A percentile compares a stretch with the other conserved stretches of the same genome.
These are phyloP conservation scores for Decapterus maruadsi DNA, from an alignment of 2,797 vertebrate genomes.

Conservation along the genomic window DNA sequence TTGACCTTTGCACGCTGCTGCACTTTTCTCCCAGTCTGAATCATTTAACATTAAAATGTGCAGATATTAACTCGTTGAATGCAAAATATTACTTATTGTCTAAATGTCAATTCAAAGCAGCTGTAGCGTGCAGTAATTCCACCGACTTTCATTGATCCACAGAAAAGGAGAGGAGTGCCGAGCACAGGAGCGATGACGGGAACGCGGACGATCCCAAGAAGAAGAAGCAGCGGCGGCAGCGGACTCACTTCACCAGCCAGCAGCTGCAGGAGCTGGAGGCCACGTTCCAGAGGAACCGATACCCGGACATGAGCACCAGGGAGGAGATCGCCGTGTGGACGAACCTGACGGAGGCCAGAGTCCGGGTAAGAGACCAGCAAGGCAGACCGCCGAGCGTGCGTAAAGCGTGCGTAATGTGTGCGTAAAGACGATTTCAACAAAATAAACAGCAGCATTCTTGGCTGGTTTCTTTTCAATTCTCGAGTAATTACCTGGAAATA, in stretches of 20 bases:
- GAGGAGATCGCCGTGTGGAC: constrained; percentile 99
- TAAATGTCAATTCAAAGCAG: not conserved
- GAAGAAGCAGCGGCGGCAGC: constrained; percentile 98
- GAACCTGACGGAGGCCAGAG: constrained; percentile 97
- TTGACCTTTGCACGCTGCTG: not conserved
- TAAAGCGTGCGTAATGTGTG: constrained; percentile 42
- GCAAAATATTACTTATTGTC: not conserved
- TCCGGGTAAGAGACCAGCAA: constrained; percentile 89
- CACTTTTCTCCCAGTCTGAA: not conserved
- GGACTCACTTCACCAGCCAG: constrained; percentile 99
- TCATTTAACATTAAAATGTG: not conserved
- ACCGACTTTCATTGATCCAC: not conserved
- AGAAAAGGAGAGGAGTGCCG: constrained; percentile 93
- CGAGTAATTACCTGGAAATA: not conserved
- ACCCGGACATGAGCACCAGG: constrained; percentile 98
- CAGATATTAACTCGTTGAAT: not conserved
- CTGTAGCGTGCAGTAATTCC: not conserved
- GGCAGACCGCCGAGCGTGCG: constrained; percentile 26
- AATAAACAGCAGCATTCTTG: not conserved
- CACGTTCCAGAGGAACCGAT: constrained; percentile 98
- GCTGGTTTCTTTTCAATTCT: not conserved
- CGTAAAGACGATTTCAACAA: constrained; percentile 5
- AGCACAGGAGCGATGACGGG: constrained; percentile 92
- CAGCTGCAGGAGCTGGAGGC: constrained; percentile 99
- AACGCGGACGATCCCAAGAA: constrained; percentile 93